A percentile compares a stretch with the other conserved stretches of the same genome.
phyloP scores from a whole-genome alignment of 2,888 invertebrate genomes.

The Kuschelorhynchus macadamiae region DNA sequence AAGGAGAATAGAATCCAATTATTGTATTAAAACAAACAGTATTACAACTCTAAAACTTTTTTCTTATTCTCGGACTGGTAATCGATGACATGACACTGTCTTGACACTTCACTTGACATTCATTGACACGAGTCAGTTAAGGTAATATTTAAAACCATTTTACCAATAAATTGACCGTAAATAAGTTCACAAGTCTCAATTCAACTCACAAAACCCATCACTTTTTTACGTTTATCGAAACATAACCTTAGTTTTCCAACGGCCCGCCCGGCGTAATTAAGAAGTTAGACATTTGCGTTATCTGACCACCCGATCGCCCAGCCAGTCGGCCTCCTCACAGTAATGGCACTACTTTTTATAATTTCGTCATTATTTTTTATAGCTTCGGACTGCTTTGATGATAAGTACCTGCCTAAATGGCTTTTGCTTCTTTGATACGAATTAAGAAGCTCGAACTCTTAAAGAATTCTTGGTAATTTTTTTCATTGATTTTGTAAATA shows the following conservation, averaged over 20 bases:
- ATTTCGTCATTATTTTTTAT: constrained; percentile 44
- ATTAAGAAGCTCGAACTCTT: constrained; percentile 25
- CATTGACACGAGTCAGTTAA: no score
- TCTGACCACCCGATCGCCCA: constrained; percentile 35
- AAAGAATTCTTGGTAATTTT: constrained; percentile 26
- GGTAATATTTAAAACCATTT: no score
- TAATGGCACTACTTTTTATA: constrained; percentile 44
- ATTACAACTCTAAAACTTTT: no score
- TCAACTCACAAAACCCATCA: no score
- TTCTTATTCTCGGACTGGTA: no score
- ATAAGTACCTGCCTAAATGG: constrained; percentile 38
- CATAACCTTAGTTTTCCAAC: constrained; percentile 32
- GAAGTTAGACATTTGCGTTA: constrained; percentile 44
- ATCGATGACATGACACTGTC: no score
- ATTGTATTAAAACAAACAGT: no score
- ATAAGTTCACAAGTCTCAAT: no score
- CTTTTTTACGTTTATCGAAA: no score
- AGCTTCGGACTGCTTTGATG: constrained; percentile 38
- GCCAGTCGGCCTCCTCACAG: constrained; percentile 24
- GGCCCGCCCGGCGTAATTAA: constrained; percentile 31
- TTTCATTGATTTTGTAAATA: constrained; percentile 23
- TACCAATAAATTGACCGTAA: no score
- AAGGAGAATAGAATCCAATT: no score
- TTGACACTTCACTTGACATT: no score
- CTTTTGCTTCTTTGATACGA: constrained; percentile 30